Evolutionary conservation across 2,888 invertebrate genomes (phyloP).

Genomic region (Cerceris rybyensis): DNA sequence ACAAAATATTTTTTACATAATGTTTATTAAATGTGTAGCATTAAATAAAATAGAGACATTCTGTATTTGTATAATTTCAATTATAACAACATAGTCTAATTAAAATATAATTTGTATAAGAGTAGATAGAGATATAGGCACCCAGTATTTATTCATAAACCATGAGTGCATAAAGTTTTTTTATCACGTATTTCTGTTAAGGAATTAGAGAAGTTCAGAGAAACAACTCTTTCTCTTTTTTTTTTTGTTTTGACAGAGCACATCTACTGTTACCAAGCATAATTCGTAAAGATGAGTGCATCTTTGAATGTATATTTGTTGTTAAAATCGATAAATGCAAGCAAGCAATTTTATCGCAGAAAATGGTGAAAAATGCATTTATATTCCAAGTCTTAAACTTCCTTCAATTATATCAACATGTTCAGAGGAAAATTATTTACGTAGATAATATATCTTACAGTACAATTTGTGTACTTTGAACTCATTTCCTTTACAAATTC

Average conservation of each 20-base stretch:
- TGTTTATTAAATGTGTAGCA: conserved; percentile 66
- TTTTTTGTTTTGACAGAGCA: conserved; percentile 37
- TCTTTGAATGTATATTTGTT: conserved; percentile 39
- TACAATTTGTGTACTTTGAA: conserved; percentile 15
- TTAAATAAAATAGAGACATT: conserved; percentile 77
- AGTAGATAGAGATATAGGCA: conserved; percentile 55
- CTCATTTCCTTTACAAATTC: conserved; percentile 53
- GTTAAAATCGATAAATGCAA: conserved; percentile 34
- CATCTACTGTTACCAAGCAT: conserved; percentile 56
- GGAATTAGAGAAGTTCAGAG: conserved; percentile 41
- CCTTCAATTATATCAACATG: conserved; percentile 15
- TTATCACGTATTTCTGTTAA: conserved; percentile 55
- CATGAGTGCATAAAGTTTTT: conserved; percentile 41
- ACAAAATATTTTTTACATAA: conserved; percentile 51
- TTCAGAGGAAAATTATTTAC: conserved; percentile 17
- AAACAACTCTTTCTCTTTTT: conserved; percentile 19
- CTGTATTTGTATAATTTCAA: conserved; percentile 72
- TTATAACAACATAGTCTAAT: conserved; percentile 70
- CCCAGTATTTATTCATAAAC: conserved; percentile 43
- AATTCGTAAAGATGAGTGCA: conserved; percentile 46
- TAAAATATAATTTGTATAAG: conserved; percentile 68
- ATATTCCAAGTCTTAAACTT: conserved; percentile 5
- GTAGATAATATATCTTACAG: conserved; percentile 19
- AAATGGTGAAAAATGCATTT: conserved; percentile 29
- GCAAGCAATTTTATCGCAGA: conserved; percentile 42